Conservation (phyloP, 2,888 invertebrate genomes). For the Pheosia tremula region DNA sequence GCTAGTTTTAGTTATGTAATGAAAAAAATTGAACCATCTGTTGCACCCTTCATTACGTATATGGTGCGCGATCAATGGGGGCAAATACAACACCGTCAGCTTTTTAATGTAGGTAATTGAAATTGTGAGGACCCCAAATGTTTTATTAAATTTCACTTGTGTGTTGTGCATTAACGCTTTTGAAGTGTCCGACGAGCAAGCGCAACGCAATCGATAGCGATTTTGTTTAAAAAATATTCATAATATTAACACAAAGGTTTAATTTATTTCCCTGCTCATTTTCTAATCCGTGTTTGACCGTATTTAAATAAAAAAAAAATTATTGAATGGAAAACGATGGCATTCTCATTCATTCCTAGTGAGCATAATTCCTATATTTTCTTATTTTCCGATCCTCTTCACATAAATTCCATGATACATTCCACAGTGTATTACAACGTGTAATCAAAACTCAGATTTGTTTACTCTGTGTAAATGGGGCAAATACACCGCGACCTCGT, state of each 20-base stretch:
- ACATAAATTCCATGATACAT: background rate
- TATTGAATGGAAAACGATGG: too few species aligned
- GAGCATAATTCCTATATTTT: background rate
- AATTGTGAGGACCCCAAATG: slow-evolving; percentile 75
- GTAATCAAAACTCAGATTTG: slow-evolving; percentile 37
- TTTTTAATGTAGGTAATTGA: slow-evolving; percentile 80
- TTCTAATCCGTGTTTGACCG: too few species aligned
- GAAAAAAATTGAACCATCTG: slow-evolving; percentile 82
- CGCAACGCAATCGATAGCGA: slow-evolving; percentile 27
- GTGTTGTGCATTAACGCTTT: slow-evolving; percentile 54
- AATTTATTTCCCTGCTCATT: too few species aligned
- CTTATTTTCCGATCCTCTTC: background rate
- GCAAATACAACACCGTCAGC: slow-evolving; percentile 71
- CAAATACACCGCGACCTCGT: slow-evolving; percentile 61
- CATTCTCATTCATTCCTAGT: background rate
- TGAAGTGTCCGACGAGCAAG: slow-evolving; percentile 46
- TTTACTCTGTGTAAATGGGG: slow-evolving; percentile 53
- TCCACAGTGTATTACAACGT: background rate
- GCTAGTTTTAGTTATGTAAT: slow-evolving; percentile 75
- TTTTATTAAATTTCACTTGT: slow-evolving; percentile 73
- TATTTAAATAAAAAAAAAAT: too few species aligned
- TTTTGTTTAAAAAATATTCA: slow-evolving; percentile 1
- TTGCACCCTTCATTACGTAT: slow-evolving; percentile 81
- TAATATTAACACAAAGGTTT: background rate
- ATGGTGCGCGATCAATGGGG: slow-evolving; percentile 66